These are phyloP conservation scores for Madoqua kirkii DNA, from an alignment of 2,113 vertebrate species.

Conservation along the genomic window DNA sequence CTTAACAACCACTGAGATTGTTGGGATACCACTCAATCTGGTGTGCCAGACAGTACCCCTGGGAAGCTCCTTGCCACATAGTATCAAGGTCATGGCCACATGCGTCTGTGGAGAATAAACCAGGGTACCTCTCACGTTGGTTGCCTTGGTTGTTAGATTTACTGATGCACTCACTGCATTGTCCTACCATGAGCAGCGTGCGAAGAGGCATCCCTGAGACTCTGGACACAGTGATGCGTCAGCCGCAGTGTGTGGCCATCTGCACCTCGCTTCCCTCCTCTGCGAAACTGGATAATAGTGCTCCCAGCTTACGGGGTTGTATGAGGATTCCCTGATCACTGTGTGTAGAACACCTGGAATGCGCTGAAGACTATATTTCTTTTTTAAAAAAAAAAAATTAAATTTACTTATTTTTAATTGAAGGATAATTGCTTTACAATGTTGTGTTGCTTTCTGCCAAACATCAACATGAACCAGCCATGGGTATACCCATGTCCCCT, in stretches of 20 bases:
- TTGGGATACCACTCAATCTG: neutral
- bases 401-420: neutral
- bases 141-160: neutral
- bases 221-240: neutral
- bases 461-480: rapidly evolving
- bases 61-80: neutral
- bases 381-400: neutral
- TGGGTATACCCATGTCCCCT: neutral
- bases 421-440: neutral
- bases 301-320: neutral
- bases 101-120: neutral
- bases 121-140: neutral
- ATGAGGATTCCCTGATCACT: neutral
- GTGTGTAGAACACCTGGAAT: neutral
- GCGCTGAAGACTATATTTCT: neutral
- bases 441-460: neutral
- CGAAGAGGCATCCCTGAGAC: neutral
- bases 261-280: neutral
- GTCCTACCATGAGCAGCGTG: neutral
- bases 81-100: neutral
- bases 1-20: neutral
- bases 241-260: neutral
- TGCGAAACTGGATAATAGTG: neutral
- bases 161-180: neutral
- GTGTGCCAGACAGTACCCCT: neutral